Evolutionary conservation across 35 echinoderm and acorn worm genomes (phyloP), one percentile per base, ranked within the genome.

Genomic region (Apostichopus parvimensis): DNA sequence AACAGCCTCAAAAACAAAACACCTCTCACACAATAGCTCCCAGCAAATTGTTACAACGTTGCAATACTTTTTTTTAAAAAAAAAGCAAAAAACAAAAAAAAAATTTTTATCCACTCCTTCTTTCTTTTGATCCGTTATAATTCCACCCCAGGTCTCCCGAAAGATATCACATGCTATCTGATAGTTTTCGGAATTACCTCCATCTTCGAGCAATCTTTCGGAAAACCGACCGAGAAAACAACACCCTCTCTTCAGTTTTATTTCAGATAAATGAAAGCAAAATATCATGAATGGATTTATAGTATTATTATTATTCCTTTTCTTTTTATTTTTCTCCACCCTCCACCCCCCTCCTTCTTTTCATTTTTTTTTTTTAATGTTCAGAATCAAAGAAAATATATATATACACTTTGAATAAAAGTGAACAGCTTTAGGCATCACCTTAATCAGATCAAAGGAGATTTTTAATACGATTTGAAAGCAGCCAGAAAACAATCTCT

Each of bases 401-500:
- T 75, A 75, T 75, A 22, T 75, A 75, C 71, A 75, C 71, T 75
- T 75, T 75, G 15, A 18, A n/a, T 75, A 22, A 75, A n/a, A 75
- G 6, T 22, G 15, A 6, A 75, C 14, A 20, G 71, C 71, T n/a
- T 75, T n/a, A 84, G 81, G 54, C 54, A 15, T 52, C 81, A 56
- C 22, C 17, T 84, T 60, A 84, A 84, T 84, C 81, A 84, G 81
- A 84, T 84, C 81, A 84, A 55, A 84, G 81, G 54, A 54, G 57
- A 59, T 13, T 84, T 84, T 84, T 84, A 84, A 84, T 84, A 84
- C 81, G 58, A 84, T 84, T 84, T 84, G 54, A 84, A 84, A 84
- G 54, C 57, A 26, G 55, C 12, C 24, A 84, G 54, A 84, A 58
- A 58, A 59, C 57, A 59, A 53, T 58, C 57, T n/a, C 8, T 56